phyloP scores from a whole-genome alignment of 2,888 invertebrate genomes.

The Drosophila mercatorum region DNA sequence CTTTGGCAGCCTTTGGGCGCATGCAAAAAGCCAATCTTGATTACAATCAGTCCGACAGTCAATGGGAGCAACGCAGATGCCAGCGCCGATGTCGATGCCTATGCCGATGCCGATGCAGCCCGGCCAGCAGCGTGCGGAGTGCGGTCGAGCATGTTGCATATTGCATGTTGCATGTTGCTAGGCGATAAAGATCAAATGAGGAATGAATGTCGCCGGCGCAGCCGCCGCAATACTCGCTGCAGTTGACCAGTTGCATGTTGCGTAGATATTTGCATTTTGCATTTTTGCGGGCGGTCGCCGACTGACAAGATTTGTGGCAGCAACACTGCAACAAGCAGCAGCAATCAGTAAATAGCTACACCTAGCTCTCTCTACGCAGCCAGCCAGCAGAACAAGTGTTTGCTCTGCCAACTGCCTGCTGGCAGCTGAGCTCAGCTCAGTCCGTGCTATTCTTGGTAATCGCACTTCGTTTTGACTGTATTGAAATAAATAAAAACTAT shows the following conservation, averaged over 20 bases:
- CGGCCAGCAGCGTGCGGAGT: background rate
- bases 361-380: background rate
- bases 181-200: constrained; percentile 80
- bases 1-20: constrained; percentile 62
- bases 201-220: constrained; percentile 78
- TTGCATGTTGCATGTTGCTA: constrained; percentile 73
- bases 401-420: constrained; percentile 10
- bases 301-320: constrained; percentile 71
- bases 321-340: constrained; percentile 41
- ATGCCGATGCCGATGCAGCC: background rate
- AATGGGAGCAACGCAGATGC: constrained; percentile 45
- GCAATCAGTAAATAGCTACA: constrained; percentile 48
- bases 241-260: constrained; percentile 63
- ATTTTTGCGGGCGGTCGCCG: constrained; percentile 64
- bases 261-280: constrained; percentile 75
- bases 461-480: background rate
- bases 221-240: constrained; percentile 37
- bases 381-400: constrained; percentile 44
- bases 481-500: background rate
- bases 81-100: background rate
- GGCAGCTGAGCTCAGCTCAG: background rate
- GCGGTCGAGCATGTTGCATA: constrained; percentile 18
- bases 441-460: constrained; percentile 19
- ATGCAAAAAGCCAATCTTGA: constrained; percentile 79
- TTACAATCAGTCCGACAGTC: constrained; percentile 72